Percentiles rank a stretch among this genome's conserved stretches.
These are phyloP conservation scores for Halisarca cf. caerulea DNA, from an alignment of 37 sponge, comb jelly and placozoan species.

Conservation along the genomic window DNA sequence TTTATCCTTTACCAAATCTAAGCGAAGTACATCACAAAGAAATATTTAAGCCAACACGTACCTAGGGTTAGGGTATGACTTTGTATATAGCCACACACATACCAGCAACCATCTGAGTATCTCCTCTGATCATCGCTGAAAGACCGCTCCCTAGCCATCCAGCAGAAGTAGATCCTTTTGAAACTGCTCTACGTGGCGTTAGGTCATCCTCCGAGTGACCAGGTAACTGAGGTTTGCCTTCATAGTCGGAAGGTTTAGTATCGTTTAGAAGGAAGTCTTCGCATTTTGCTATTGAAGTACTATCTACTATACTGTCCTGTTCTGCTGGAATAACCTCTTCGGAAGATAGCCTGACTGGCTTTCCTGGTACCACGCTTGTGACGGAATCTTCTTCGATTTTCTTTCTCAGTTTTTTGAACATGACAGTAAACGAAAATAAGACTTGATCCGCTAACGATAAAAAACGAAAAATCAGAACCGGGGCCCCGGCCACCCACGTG, in stretches of 20 bases:
- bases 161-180: neutral
- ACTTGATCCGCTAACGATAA: neutral
- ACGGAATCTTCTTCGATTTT: constrained; percentile 12
- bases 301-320: no score
- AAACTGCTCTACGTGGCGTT: neutral
- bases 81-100: neutral
- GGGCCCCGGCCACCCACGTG: no score
- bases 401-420: constrained; percentile 16
- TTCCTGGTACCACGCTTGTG: neutral
- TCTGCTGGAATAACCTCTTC: neutral
- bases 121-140: constrained; percentile 7
- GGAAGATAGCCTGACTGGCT: constrained; percentile 7
- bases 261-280: no score
- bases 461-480: no score
- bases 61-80: neutral
- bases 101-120: neutral
- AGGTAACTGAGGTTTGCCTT: no score
- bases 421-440: neutral
- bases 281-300: no score
- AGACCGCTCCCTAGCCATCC: neutral
- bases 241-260: no score
- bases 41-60: neutral
- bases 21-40: neutral
- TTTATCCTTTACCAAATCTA: neutral
- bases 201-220: neutral